A percentile compares a stretch with the other conserved stretches of the same genome.
Conservation (phyloP, 2,797 vertebrate species). For the Helicolenus hilgendorfi region DNA sequence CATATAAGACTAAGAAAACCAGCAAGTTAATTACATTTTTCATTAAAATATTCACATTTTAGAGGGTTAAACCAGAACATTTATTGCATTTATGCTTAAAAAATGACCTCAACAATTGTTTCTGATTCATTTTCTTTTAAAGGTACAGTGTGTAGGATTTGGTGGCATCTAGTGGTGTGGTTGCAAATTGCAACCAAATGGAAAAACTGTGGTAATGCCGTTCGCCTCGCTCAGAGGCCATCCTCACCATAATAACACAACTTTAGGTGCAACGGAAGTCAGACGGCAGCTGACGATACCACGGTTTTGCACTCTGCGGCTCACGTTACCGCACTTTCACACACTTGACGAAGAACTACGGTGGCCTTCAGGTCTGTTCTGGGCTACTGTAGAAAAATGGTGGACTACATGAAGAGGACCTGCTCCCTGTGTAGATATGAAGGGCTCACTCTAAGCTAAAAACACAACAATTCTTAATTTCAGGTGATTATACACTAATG, state of each 20-base stretch:
- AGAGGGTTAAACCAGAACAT: not conserved
- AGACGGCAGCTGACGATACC: too few relatives aligned
- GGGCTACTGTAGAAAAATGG: too few relatives aligned
- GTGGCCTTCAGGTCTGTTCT: not conserved
- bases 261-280: too few relatives aligned
- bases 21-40: not conserved
- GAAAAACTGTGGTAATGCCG: not conserved
- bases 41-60: not conserved
- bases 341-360: accelerated
- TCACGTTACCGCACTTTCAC: too few relatives aligned
- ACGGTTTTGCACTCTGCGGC: too few relatives aligned
- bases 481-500: not conserved
- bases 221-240: not conserved
- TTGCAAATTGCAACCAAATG: not conserved
- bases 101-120: not conserved
- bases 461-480: not conserved
- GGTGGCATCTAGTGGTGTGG: not conserved
- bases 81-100: not conserved
- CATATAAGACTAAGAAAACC: not conserved
- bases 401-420: not conserved
- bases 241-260: not conserved
- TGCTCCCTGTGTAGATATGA: not conserved
- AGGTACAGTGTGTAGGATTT: not conserved
- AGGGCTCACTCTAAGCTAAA: not conserved
- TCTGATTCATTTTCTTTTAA: not conserved